A percentile compares a stretch with the other conserved stretches of the same genome.
phyloP scores from a whole-genome alignment of 1,140 invertebrate species.

The Limonius californicus region DNA sequence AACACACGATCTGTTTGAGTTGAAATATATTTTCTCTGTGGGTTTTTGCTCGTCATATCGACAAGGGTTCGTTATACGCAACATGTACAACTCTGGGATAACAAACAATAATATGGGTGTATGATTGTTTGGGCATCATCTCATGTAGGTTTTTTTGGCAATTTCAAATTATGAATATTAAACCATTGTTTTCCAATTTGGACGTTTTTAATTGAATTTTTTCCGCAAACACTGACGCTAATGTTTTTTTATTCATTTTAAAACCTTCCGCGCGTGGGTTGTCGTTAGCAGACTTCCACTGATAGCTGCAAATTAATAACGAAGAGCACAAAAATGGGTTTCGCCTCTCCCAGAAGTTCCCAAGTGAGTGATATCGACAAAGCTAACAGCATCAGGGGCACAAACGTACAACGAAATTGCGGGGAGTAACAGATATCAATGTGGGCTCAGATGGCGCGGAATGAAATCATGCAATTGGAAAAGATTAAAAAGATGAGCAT shows the following conservation, averaged over 20 bases:
- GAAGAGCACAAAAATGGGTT: background rate
- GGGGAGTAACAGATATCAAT: constrained; percentile 1
- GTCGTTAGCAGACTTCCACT: no score
- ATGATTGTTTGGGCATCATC: no score
- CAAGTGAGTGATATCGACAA: constrained; percentile 9
- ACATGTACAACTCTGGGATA: no score
- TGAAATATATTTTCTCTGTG: no score
- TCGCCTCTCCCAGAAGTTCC: background rate
- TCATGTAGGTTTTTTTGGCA: no score
- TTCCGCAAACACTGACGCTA: background rate
- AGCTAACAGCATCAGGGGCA: background rate
- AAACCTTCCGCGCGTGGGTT: background rate
- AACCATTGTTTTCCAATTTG: background rate
- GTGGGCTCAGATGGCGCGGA: constrained; percentile 9
- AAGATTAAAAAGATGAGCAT: constrained; percentile 14
- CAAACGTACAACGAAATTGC: background rate
- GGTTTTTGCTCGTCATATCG: no score
- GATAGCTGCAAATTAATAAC: no score
- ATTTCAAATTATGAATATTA: no score
- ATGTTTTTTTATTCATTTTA: no score
- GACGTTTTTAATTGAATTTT: background rate
- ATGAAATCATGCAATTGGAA: constrained; percentile 15
- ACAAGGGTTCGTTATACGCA: no score
- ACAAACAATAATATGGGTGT: no score
- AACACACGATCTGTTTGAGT: no score